These are phyloP conservation scores for Neolamprologus brichardi DNA, from an alignment of 2,113 vertebrate species.

Conservation along the genomic window DNA sequence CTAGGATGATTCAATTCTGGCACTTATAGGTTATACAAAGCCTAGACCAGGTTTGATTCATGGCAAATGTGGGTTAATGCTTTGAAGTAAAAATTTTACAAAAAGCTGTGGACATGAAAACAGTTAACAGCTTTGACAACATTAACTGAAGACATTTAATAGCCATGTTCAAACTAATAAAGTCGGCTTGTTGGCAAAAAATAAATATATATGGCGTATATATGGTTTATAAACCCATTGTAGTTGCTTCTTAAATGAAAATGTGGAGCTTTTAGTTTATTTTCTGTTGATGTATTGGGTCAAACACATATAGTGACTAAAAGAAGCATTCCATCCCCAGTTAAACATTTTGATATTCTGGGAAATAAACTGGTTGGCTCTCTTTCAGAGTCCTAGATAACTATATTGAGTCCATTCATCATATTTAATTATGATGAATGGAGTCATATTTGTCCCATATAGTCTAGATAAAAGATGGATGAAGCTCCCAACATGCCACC, in stretches of 20 bases:
- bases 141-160: neutral
- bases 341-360: neutral
- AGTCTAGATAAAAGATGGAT: neutral
- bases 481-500: neutral
- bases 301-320: neutral
- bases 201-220: neutral
- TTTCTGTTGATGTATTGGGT: neutral
- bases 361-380: neutral
- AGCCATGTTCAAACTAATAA: rapidly evolving
- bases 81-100: neutral
- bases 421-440: neutral
- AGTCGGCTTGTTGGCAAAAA: neutral
- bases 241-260: neutral
- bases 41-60: neutral
- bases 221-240: neutral
- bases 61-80: neutral
- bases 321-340: neutral
- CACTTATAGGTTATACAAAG: slow-evolving; percentile 1
- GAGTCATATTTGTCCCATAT: neutral
- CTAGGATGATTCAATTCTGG: neutral
- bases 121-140: neutral
- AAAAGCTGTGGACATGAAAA: neutral
- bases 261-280: neutral
- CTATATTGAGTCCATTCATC: neutral
- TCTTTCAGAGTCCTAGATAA: neutral